Conservation (phyloP, 2,113 vertebrate genomes). For the Phasianus colchicus region DNA sequence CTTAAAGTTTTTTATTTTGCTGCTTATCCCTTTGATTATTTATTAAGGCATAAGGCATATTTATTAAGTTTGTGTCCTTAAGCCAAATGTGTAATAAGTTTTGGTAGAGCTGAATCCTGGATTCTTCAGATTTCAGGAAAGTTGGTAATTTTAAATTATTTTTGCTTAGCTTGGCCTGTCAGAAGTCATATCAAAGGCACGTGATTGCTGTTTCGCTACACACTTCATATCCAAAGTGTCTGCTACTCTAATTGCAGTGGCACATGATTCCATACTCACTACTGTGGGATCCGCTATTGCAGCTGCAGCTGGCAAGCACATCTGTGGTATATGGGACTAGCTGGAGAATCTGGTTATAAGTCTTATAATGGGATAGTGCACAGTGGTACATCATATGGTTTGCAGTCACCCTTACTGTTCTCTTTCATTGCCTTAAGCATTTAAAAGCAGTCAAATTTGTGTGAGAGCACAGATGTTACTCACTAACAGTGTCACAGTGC, state of each 20-base stretch:
- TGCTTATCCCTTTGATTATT: background rate
- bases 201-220: fast-evolving
- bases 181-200: background rate
- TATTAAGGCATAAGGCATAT: background rate
- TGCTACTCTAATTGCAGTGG: background rate
- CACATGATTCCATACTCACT: fast-evolving
- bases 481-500: background rate
- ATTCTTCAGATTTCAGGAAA: background rate
- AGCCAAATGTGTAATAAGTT: background rate
- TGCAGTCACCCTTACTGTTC: background rate
- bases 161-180: background rate
- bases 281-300: background rate
- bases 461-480: background rate
- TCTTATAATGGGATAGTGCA: background rate
- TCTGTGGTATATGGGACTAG: background rate
- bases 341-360: background rate
- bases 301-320: background rate
- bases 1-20: background rate
- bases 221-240: fast-evolving
- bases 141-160: background rate
- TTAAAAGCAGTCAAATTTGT: background rate
- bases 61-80: background rate
- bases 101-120: background rate
- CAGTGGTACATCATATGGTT: background rate
- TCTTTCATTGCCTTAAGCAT: background rate